Evolutionary conservation across 2,888 invertebrate genomes (phyloP).

Genomic region (Andrena praecox): DNA sequence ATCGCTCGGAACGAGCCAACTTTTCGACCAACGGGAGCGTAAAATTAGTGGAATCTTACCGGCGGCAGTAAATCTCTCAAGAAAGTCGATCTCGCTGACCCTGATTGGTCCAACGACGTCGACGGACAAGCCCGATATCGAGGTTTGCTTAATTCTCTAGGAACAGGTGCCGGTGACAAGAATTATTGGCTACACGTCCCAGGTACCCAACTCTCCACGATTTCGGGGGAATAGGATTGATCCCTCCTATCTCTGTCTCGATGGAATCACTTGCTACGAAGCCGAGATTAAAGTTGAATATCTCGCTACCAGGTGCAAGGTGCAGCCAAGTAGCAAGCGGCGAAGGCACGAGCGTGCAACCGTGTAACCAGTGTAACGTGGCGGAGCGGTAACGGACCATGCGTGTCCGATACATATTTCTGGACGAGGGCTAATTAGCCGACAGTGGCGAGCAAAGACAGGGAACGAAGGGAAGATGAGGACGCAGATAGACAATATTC

Average conservation of each 20-base stretch:
- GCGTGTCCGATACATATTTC: constrained; percentile 48
- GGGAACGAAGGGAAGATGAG: constrained; percentile 22
- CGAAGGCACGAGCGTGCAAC: constrained; percentile 19
- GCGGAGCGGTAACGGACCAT: constrained; percentile 6
- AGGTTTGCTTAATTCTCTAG: constrained; percentile 62
- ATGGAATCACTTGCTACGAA: neutral
- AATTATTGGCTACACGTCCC: constrained; percentile 56
- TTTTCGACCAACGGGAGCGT: constrained; percentile 59
- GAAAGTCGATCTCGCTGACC: constrained; percentile 73
- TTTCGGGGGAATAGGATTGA: constrained; percentile 19
- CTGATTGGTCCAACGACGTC: constrained; percentile 63
- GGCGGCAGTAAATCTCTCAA: constrained; percentile 68
- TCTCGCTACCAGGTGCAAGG: constrained; percentile 21
- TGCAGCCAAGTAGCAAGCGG: neutral
- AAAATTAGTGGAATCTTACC: constrained; percentile 69
- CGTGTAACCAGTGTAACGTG: constrained; percentile 34
- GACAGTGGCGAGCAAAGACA: constrained; percentile 40
- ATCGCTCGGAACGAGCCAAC: constrained; percentile 41
- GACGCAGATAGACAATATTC: constrained; percentile 33
- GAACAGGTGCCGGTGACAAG: constrained; percentile 39
- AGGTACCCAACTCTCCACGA: constrained; percentile 17
- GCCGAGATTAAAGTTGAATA: neutral
- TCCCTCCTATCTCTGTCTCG: constrained; percentile 3
- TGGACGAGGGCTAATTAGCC: constrained; percentile 39
- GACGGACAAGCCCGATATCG: constrained; percentile 37